These are phyloP conservation scores for Drepanosiphum platanoidis DNA, from an alignment of 2,888 invertebrate species.

Conservation along the genomic window DNA sequence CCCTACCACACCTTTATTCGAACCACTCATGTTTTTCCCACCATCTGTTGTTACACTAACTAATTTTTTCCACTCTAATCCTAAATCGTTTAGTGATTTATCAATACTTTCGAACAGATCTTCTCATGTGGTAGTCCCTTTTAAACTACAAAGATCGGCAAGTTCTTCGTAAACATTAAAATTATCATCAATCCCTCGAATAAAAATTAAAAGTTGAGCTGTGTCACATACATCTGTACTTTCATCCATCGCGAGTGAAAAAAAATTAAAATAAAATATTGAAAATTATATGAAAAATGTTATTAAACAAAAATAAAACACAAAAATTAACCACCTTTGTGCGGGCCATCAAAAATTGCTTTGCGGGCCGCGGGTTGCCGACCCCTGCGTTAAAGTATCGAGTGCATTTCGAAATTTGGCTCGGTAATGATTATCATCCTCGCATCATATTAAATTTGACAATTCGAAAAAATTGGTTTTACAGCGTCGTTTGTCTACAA, in stretches of 20 bases:
- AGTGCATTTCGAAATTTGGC: too few species aligned
- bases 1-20: conserved; percentile 38
- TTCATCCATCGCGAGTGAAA: neutral
- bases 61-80: conserved; percentile 33
- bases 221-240: conserved; percentile 17
- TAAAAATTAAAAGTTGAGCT: conserved; percentile 15
- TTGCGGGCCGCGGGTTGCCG: too few species aligned
- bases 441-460: too few species aligned
- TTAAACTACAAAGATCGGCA: conserved; percentile 9
- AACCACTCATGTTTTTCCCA: conserved; percentile 47
- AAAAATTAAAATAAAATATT: too few species aligned
- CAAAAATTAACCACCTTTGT: too few species aligned
- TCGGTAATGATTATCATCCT: too few species aligned
- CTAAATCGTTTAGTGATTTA: conserved; percentile 20
- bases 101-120: conserved; percentile 19
- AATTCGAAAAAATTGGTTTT: too few species aligned
- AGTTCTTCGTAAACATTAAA: conserved; percentile 35
- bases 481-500: too few species aligned
- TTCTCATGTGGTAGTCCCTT: conserved; percentile 6
- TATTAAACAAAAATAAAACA: too few species aligned
- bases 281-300: too few species aligned
- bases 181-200: conserved; percentile 33
- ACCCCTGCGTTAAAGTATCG: too few species aligned
- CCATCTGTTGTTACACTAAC: conserved; percentile 49
- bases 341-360: too few species aligned